phyloP scores from a whole-genome alignment of 2,888 invertebrate species.

The Creontiades dilutus region DNA sequence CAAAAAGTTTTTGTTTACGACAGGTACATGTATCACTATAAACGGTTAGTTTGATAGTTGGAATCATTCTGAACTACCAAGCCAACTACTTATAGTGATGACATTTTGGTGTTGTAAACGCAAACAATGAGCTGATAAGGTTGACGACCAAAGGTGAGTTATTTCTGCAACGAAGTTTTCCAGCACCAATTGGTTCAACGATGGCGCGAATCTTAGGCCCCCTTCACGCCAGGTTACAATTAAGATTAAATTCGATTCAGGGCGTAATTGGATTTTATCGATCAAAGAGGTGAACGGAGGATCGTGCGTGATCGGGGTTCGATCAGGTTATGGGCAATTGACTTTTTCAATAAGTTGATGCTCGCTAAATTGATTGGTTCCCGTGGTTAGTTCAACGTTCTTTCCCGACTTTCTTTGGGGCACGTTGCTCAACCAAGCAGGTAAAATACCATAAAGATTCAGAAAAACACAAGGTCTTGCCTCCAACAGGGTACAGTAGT shows the following conservation, averaged over 20 bases:
- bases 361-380: constrained; percentile 31
- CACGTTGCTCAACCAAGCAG: neutral
- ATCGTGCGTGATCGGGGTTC: constrained; percentile 5
- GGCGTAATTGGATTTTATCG: constrained; percentile 22
- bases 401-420: neutral
- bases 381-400: constrained; percentile 3
- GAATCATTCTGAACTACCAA: too few species aligned
- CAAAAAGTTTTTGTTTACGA: too few species aligned
- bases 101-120: too few species aligned
- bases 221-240: constrained; percentile 27
- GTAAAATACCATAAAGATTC: neutral
- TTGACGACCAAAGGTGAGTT: neutral
- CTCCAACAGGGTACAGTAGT: neutral
- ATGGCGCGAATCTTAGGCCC: neutral
- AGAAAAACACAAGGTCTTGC: neutral
- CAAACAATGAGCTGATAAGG: too few species aligned
- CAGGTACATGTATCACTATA: too few species aligned
- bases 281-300: neutral
- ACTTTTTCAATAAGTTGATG: constrained; percentile 36
- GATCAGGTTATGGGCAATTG: constrained; percentile 6
- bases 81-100: too few species aligned
- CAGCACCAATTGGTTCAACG: neutral
- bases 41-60: too few species aligned
- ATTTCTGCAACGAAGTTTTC: neutral
- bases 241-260: constrained; percentile 32